Evolutionary conservation across 2,888 invertebrate genomes (phyloP), one percentile per base, ranked within the genome.

Genomic region (Aporophyla nigra): DNA sequence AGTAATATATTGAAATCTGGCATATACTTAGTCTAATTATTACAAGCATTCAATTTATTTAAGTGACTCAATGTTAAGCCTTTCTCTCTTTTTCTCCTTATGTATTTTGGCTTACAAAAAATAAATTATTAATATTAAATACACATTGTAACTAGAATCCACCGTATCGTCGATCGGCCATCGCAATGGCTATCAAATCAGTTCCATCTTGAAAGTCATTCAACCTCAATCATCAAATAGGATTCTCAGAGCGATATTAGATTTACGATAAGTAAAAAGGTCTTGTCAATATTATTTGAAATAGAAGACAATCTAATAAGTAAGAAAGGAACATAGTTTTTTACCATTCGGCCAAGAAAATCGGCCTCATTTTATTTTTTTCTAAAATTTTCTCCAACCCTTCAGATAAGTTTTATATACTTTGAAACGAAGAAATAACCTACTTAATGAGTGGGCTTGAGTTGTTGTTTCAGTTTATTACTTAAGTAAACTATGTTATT

Each of bases 231-330:
- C 16, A 19, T 58, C 40, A 49, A 59, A 58, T 43, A 63, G n/a
- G 33, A 46, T 59, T 73, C 24, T 12, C 14, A 71, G 53, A 40
- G 14, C 33, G 10, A 71, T 69, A 71, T 77, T 72, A 63, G 58
- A 68, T 82, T 84, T 63, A 71, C 46, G 43, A 40, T 51, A 65
- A 46, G 49, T 82, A 51, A 59, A 76, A 66, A 70, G 65, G 61
- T 72, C 56, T 61, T 69, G 71, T 63, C 73, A 78, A 76, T 82
- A 78, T 74, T 82, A 80, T 67, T 58, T 74, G 67, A 74, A 62
- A 62, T 53, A 63, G 49, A 51, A 62, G 51, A 68, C 27, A 74
- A 80, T 79, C 43, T 54, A 43, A 73, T 73, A 78, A 76, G 21
- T 21, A 49, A 56, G 56, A 77, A 69, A 59, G 40, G 46, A 78